phyloP scores from a whole-genome alignment of 2,797 vertebrate genomes.

The Tympanoctomys barrerae region DNA sequence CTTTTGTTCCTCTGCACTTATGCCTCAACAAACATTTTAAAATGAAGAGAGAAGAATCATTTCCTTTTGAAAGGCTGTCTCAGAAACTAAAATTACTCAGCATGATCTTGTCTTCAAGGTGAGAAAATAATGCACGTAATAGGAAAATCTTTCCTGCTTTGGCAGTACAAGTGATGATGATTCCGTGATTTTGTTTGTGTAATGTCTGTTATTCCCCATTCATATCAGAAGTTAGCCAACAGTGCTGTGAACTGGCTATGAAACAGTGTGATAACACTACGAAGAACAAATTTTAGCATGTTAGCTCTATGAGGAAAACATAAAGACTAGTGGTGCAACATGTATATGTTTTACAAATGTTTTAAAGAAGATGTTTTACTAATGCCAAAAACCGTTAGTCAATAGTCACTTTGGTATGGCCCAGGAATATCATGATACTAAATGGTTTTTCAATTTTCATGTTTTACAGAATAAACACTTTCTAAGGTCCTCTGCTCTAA shows the following conservation, averaged over 20 bases:
- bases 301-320: background rate
- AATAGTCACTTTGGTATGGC: background rate
- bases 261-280: slow-evolving; percentile 4
- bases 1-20: background rate
- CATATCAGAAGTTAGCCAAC: slow-evolving; percentile 20
- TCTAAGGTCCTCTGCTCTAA: background rate
- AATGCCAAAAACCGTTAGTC: slow-evolving; percentile 6
- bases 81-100: background rate
- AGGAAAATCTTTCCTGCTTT: slow-evolving; percentile 10
- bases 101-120: slow-evolving; percentile 11
- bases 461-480: background rate
- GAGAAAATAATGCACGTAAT: background rate
- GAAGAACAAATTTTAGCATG: slow-evolving; percentile 27
- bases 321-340: background rate
- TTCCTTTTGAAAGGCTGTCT: background rate
- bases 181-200: background rate
- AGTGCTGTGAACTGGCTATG: background rate
- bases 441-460: slow-evolving; percentile 30
- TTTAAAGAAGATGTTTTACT: background rate
- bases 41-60: slow-evolving; percentile 17
- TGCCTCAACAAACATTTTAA: slow-evolving; percentile 31
- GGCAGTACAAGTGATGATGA: background rate
- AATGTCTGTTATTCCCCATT: background rate
- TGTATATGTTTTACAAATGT: background rate
- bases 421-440: slow-evolving; percentile 1